These are phyloP conservation scores for Thera obeliscata DNA, from an alignment of 2,888 invertebrate genomes.

Conservation along the genomic window DNA sequence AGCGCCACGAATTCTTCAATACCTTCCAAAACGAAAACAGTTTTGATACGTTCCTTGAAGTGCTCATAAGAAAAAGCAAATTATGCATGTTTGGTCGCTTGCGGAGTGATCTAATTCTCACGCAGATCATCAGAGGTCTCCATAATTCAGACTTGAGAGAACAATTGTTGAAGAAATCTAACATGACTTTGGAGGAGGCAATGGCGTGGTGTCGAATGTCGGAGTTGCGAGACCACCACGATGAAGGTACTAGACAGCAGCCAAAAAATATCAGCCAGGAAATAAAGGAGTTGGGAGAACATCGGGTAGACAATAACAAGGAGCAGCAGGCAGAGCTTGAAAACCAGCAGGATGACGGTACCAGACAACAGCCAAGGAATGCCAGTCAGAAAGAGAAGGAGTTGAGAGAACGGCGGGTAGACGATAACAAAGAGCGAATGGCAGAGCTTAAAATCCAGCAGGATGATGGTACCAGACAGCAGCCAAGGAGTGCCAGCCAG, in stretches of 20 bases:
- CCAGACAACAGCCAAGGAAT: background rate
- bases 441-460: background rate
- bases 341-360: background rate
- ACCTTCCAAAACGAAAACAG: conserved; percentile 26
- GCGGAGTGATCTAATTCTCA: conserved; percentile 34
- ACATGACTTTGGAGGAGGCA: conserved; percentile 19
- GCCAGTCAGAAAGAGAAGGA: background rate
- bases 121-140: conserved; percentile 39
- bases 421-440: background rate
- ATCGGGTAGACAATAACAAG: no score
- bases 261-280: conserved; percentile 3
- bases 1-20: conserved; percentile 36
- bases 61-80: conserved; percentile 31
- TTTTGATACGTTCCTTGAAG: conserved; percentile 31
- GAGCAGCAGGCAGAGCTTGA: background rate
- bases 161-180: conserved; percentile 12
- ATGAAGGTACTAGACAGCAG: background rate
- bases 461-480: background rate
- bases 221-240: conserved; percentile 2
- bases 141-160: conserved; percentile 25
- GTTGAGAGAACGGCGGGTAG: background rate
- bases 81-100: conserved; percentile 35
- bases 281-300: background rate
- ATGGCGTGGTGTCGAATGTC: conserved; percentile 23
- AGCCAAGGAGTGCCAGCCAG: background rate